A percentile compares a stretch with the other conserved stretches of the same genome.
Evolutionary conservation across 2,888 invertebrate genomes (phyloP).

Genomic region (Epistrophella euchroma): DNA sequence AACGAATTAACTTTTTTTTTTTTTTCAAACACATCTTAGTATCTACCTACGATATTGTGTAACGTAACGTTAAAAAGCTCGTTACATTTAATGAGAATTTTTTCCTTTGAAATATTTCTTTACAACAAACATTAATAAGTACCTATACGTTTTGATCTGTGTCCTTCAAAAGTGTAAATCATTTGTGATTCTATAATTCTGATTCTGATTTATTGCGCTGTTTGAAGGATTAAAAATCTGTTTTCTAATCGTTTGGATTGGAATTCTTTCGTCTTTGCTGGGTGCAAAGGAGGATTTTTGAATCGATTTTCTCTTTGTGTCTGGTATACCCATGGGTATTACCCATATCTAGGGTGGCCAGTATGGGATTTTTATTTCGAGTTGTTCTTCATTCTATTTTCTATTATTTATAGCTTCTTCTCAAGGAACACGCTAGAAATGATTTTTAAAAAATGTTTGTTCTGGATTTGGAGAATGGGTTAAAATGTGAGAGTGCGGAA

Average conservation of each 20-base stretch:
- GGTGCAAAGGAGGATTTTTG: neutral
- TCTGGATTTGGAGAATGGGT: too few relatives aligned
- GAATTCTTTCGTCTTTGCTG: slow-evolving; percentile 5
- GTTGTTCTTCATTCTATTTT: neutral
- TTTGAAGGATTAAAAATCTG: slow-evolving; percentile 24
- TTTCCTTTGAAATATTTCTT: neutral
- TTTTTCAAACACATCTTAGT: neutral
- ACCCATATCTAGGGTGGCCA: neutral
- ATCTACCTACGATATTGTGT: slow-evolving; percentile 17
- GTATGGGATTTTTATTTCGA: neutral
- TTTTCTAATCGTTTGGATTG: slow-evolving; percentile 32
- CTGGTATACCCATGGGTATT: neutral
- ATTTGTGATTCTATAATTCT: slow-evolving; percentile 27
- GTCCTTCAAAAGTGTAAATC: slow-evolving; percentile 27
- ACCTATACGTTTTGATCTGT: neutral
- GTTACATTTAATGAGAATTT: slow-evolving; percentile 31
- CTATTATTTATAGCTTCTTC: neutral
- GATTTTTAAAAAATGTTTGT: neutral
- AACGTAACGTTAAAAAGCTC: slow-evolving; percentile 37
- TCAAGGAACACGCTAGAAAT: too few relatives aligned
- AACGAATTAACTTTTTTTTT: slow-evolving; percentile 32
- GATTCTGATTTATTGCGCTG: slow-evolving; percentile 36
- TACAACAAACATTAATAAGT: neutral
- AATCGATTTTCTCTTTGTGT: slow-evolving; percentile 7
- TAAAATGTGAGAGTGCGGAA: too few relatives aligned